phyloP scores from a whole-genome alignment of 2,113 vertebrate genomes.

The Lophura nycthemera region DNA sequence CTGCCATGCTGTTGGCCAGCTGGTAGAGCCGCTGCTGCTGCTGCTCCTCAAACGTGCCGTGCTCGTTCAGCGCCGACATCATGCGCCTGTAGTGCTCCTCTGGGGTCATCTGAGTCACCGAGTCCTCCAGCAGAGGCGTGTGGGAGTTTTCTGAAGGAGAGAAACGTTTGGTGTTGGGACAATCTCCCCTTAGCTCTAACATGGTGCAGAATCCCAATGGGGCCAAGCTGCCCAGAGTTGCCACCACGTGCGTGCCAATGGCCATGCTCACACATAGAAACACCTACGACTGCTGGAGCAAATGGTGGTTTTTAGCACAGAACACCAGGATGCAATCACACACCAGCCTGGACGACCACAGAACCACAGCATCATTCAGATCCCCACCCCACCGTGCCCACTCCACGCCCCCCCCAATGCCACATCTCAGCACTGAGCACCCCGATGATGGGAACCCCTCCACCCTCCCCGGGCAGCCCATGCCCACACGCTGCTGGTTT shows the following conservation, averaged over 20 bases:
- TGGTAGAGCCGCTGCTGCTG: conserved; percentile 93
- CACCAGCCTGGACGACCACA: accelerated
- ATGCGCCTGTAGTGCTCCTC: conserved; percentile 96
- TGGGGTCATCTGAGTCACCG: conserved; percentile 90
- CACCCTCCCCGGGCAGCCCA: no score
- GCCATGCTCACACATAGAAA: neutral
- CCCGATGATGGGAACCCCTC: no score
- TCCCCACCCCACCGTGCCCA: no score
- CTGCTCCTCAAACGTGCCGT: conserved; percentile 91
- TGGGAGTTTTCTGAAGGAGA: conserved; percentile 84
- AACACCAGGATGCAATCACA: accelerated
- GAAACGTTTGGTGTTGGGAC: neutral
- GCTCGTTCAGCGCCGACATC: conserved; percentile 92
- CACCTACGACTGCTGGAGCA: neutral
- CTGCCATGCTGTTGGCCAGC: conserved; percentile 91
- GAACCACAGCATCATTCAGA: no score
- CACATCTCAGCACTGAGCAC: no score
- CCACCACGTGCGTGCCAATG: neutral
- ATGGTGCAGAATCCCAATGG: accelerated
- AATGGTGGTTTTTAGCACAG: neutral
- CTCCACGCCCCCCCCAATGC: no score
- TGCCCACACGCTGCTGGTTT: no score
- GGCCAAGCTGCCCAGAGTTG: neutral
- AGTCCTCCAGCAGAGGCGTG: conserved; percentile 85
- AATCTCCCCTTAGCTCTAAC: neutral